Percentiles rank a stretch among this genome's conserved stretches.
Evolutionary conservation across 2,797 vertebrate species (phyloP).

Genomic region (Morus bassanus): DNA sequence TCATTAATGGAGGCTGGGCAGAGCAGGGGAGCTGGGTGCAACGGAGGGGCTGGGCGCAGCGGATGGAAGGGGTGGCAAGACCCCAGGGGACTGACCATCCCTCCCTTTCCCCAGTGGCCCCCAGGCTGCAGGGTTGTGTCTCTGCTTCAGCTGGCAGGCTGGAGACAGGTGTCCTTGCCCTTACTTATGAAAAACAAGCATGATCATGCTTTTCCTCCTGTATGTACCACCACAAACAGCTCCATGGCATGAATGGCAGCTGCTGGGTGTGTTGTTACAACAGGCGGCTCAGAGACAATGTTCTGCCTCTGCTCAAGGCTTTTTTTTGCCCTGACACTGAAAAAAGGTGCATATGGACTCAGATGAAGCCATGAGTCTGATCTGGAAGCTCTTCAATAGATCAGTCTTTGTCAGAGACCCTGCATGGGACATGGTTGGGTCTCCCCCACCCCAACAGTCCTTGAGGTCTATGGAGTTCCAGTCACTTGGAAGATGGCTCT

Average conservation of each 20-base stretch:
- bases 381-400: not conserved
- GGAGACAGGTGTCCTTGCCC: not conserved
- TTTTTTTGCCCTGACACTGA: not conserved
- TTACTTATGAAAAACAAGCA: not conserved
- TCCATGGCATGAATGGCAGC: not conserved
- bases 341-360: not conserved
- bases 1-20: not conserved
- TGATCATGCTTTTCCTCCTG: not conserved
- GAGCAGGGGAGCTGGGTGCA: not conserved
- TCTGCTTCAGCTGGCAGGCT: not conserved
- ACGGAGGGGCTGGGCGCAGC: not conserved
- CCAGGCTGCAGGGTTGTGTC: not conserved
- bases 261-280: not conserved
- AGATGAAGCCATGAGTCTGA: not conserved
- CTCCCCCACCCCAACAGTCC: not conserved
- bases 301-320: not conserved
- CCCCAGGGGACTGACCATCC: too few relatives aligned
- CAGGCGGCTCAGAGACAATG: not conserved
- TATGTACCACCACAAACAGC: not conserved
- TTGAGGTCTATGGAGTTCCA: not conserved
- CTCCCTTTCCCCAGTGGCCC: not conserved
- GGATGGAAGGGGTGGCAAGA: not conserved
- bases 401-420: not conserved
- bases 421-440: not conserved
- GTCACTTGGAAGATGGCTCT: not conserved